Base-by-base conservation (phyloP, 2,797 vertebrate species). In the Cyclura pinguis region DNA sequence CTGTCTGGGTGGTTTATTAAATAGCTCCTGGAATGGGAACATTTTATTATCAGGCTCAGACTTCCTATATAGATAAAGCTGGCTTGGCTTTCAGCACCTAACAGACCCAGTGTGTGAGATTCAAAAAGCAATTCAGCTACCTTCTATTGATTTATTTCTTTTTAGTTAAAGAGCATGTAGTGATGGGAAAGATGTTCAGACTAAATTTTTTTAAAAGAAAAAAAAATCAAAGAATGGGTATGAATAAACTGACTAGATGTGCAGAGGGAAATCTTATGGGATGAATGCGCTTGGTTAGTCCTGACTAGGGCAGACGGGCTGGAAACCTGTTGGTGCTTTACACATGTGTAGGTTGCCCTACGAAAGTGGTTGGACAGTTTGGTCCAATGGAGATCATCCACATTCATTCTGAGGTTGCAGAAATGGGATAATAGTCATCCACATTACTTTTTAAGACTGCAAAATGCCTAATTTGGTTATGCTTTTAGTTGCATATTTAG, bases 1-100 rank as follows among this genome's bases (percentile, higher is more conserved):
- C 94, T 93, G 96, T 93, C 95, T 93, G 92, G 91, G 92, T 88
- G 90, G 88, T 92, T 96, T 96, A 93, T 96, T 95, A 95, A 93
- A 80, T 73, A 86, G 94, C 93, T 64, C 94, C 94, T 92, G 35
- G 35, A 95, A 94, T 86, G 86, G 18, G 93, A 80, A 95, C 93
- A 92, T 92, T 83, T 95, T 96, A 95, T 95, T 94, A 93, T 95
- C 95, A 93, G 93, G 76, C 94, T 93, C 95, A 96, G 94, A 93
- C 95, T 96, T 96, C 96, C 95, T 96, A 38, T 88, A 89, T 92
- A 95, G 96, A 97, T 96, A 96, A 95, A 94, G 96, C 95, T 95
- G 95, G 96, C 96, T 96, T 97, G 96, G 57, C 73, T 89, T 64
- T 89, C 88, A 64, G 13, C 81, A 84, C 47, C 62, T 35, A 84